Evolutionary conservation across 2,113 vertebrate species (phyloP).

Genomic region (Excalfactoria chinensis): DNA sequence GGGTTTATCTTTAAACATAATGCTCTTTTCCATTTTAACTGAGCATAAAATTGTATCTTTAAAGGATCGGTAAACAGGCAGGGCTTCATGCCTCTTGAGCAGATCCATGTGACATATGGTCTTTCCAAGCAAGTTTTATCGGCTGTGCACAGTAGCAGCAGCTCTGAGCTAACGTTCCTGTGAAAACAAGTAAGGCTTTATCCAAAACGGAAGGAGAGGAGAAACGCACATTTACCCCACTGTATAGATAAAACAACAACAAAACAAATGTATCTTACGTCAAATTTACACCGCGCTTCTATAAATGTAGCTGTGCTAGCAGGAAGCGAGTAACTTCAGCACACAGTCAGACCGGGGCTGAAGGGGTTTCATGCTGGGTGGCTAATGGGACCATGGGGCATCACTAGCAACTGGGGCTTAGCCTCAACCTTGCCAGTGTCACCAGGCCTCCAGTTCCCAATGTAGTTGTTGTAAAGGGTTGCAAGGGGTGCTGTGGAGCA

Average conservation of each 20-base stretch:
- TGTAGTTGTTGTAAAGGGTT: neutral
- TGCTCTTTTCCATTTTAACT: conserved; percentile 80
- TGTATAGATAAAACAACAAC: conserved; percentile 48
- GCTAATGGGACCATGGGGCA: fast-evolving
- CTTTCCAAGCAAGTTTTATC: conserved; percentile 76
- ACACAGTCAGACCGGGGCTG: neutral
- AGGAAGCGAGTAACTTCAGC: conserved; percentile 9
- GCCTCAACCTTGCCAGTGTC: neutral
- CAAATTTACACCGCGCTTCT: conserved; percentile 41
- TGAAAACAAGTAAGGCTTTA: conserved; percentile 78
- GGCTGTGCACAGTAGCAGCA: conserved; percentile 66
- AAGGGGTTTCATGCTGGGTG: neutral
- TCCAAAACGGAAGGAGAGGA: conserved; percentile 66
- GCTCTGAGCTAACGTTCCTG: conserved; percentile 77
- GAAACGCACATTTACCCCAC: conserved; percentile 59
- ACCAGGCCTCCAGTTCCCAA: neutral
- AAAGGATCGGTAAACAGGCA: conserved; percentile 61
- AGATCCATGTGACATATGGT: conserved; percentile 79
- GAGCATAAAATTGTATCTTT: conserved; percentile 78
- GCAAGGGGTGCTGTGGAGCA: neutral
- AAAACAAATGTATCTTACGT: conserved; percentile 7
- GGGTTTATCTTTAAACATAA: conserved; percentile 75
- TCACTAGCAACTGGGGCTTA: neutral
- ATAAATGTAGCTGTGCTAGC: conserved; percentile 43
- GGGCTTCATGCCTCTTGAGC: conserved; percentile 68